Percentiles rank a stretch among this genome's conserved stretches.
phyloP scores from a whole-genome alignment of 2,113 vertebrate species.

The Sakesphorus luctuosus region DNA sequence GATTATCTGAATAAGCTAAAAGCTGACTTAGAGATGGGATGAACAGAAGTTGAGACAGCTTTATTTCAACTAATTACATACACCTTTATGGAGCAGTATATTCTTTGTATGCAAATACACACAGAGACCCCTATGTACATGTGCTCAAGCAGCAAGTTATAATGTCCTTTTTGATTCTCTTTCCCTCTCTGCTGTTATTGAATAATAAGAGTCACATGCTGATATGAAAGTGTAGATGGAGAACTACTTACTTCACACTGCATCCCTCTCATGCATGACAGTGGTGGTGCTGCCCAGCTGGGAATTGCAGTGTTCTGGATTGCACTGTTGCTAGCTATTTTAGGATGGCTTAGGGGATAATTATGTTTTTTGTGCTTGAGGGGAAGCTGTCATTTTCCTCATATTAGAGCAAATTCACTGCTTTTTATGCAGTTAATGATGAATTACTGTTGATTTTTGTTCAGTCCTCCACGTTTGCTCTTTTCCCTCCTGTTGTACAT shows the following conservation, averaged over 20 bases:
- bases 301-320: not conserved
- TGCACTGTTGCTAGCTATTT: not conserved
- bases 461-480: not conserved
- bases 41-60: not conserved
- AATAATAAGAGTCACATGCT: not conserved
- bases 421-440: not conserved
- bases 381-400: not conserved
- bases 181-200: not conserved
- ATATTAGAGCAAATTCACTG: conserved; percentile 3
- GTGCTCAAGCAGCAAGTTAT: not conserved
- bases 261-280: not conserved
- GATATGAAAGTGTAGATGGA: not conserved
- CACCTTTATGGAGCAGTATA: not conserved
- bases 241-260: not conserved
- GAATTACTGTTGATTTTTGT: not conserved
- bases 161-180: not conserved
- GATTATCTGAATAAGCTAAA: not conserved
- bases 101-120: not conserved
- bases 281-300: not conserved
- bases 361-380: not conserved
- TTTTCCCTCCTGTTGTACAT: not conserved
- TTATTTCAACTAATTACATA: not conserved
- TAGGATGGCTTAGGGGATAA: not conserved
- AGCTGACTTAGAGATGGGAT: not conserved
- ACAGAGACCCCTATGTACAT: not conserved